These are phyloP conservation scores for Heliconius hortense DNA, from an alignment of 2,888 invertebrate genomes.

Conservation along the genomic window DNA sequence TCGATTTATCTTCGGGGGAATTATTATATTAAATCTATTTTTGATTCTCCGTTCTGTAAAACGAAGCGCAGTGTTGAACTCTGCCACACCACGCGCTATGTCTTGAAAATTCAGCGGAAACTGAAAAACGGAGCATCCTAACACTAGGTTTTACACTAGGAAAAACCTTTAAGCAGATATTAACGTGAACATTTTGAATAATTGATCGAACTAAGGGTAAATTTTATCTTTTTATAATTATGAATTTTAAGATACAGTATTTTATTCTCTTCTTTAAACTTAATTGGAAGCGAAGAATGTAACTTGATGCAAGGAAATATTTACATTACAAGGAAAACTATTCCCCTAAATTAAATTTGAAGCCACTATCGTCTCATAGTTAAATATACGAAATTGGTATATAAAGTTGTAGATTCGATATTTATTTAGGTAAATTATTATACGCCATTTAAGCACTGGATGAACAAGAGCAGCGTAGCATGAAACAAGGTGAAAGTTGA, in stretches of 20 bases:
- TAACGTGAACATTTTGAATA: neutral
- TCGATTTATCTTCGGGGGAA: too few species aligned
- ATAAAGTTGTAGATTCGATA: neutral
- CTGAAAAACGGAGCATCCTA: too few species aligned
- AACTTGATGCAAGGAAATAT: neutral
- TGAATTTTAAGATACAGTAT: neutral
- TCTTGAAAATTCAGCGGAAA: too few species aligned
- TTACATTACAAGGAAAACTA: neutral
- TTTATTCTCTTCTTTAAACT: neutral
- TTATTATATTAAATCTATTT: too few species aligned
- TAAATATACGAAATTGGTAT: neutral
- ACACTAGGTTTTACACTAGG: too few species aligned
- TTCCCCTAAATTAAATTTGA: neutral
- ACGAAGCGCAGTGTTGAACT: too few species aligned
- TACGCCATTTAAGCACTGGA: neutral
- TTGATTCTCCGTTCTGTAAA: too few species aligned
- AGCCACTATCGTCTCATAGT: too few species aligned
- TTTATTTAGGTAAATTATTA: conserved; percentile 2
- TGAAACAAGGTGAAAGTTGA: conserved; percentile 19
- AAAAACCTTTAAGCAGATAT: too few species aligned
- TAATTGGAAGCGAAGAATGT: neutral
- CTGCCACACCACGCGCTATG: too few species aligned
- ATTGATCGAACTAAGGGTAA: neutral
- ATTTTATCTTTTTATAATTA: too few species aligned
- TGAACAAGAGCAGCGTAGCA: conserved; percentile 10